Percentiles rank a stretch among this genome's conserved stretches.
These are phyloP conservation scores for Panagrolaimus sp. DNA, from an alignment of 1,140 invertebrate genomes.

Conservation along the genomic window DNA sequence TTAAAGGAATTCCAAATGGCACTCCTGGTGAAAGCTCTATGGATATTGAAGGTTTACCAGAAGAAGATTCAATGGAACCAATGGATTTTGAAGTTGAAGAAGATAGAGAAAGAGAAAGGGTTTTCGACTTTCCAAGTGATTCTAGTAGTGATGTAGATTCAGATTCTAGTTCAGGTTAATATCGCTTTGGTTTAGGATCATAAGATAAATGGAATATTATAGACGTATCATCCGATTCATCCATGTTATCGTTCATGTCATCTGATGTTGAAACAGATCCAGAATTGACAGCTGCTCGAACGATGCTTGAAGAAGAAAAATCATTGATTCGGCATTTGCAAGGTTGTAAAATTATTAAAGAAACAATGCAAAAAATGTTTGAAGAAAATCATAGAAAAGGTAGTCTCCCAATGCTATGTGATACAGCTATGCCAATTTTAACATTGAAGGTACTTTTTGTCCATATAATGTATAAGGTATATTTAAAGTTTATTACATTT, in stretches of 20 bases:
- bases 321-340: not conserved
- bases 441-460: not conserved
- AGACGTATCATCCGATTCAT: not conserved
- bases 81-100: not conserved
- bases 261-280: not conserved
- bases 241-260: not conserved
- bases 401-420: not conserved
- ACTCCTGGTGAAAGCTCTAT: not conserved
- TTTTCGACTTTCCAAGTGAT: slow-evolving; percentile 1
- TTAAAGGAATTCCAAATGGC: not conserved
- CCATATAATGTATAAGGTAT: not conserved
- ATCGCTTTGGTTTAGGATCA: too few species aligned
- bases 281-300: not conserved
- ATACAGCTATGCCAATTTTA: not conserved
- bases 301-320: not conserved
- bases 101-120: not conserved
- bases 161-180: slow-evolving; percentile 2
- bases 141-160: not conserved
- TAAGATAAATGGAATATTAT: not conserved
- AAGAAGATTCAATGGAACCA: not conserved
- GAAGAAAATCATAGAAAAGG: not conserved
- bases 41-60: not conserved
- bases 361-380: not conserved
- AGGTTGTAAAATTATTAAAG: not conserved
- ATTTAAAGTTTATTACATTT: not conserved